Evolutionary conservation across 2,888 invertebrate species (phyloP).

Genomic region (Cheiracanthium punctorium): DNA sequence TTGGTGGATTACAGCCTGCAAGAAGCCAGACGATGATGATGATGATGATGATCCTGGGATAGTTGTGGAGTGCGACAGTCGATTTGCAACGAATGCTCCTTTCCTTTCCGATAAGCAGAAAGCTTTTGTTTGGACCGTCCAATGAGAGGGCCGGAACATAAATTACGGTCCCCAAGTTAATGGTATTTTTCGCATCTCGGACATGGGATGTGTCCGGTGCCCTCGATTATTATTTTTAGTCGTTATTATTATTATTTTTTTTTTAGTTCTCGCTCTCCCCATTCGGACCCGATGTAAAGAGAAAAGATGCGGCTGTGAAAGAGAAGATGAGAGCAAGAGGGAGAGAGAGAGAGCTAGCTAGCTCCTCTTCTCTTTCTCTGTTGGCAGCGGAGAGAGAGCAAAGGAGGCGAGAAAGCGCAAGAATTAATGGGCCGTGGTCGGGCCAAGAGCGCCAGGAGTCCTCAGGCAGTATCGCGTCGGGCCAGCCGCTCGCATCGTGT

Average conservation of each 20-base stretch:
- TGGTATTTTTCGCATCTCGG: slow-evolving; percentile 31
- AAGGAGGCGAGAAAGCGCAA: neutral
- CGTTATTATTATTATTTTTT: neutral
- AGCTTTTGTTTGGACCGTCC: slow-evolving; percentile 23
- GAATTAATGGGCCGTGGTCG: slow-evolving; percentile 69
- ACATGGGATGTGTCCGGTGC: slow-evolving; percentile 26
- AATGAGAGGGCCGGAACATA: slow-evolving; percentile 48
- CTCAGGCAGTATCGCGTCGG: slow-evolving; percentile 63
- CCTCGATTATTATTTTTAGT: no score
- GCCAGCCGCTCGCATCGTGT: slow-evolving; percentile 65
- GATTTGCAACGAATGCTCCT: slow-evolving; percentile 55
- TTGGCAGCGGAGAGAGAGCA: neutral
- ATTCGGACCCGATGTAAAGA: neutral
- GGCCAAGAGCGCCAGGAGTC: slow-evolving; percentile 26
- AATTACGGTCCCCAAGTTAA: slow-evolving; percentile 39
- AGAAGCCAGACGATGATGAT: slow-evolving; percentile 48
- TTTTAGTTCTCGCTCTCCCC: neutral
- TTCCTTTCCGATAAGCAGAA: slow-evolving; percentile 29
- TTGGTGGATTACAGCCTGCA: slow-evolving; percentile 21
- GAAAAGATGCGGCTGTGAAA: neutral
- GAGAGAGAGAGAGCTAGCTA: no score
- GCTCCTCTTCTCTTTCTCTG: no score
- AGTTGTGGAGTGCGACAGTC: slow-evolving; percentile 38
- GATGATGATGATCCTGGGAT: slow-evolving; percentile 22
- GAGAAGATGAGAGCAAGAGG: slow-evolving; percentile 14